Conservation (phyloP, 2,888 invertebrate genomes). For the Volucella zonaria region DNA sequence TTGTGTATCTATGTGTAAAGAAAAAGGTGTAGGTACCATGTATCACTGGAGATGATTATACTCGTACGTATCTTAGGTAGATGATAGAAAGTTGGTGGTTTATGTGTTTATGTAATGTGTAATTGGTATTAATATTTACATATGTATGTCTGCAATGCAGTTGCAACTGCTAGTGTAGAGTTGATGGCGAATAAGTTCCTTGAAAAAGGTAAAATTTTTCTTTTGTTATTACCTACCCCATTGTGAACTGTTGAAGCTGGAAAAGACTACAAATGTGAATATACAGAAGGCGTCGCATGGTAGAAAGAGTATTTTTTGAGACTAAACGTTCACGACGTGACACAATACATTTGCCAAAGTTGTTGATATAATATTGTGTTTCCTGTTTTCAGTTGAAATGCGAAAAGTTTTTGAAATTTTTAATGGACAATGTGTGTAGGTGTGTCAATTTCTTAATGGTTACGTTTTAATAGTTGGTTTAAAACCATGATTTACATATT, state of each 20-base stretch:
- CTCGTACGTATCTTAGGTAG: conserved; percentile 21
- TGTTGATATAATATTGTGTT: too few species aligned
- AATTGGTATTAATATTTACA: conserved; percentile 34
- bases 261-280: too few species aligned
- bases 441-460: too few species aligned
- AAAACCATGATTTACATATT: too few species aligned
- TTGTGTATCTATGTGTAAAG: not conserved
- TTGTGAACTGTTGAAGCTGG: not conserved
- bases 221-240: not conserved
- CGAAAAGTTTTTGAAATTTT: too few species aligned
- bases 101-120: not conserved
- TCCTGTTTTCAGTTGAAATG: too few species aligned
- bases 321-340: too few species aligned
- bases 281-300: too few species aligned
- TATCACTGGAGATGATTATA: not conserved
- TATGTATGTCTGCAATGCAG: conserved; percentile 39
- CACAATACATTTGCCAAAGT: too few species aligned
- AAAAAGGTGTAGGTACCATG: conserved; percentile 3
- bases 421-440: too few species aligned
- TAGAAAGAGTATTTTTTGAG: too few species aligned
- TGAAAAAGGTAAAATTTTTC: not conserved
- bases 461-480: too few species aligned
- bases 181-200: not conserved
- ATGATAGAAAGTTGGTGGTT: not conserved
- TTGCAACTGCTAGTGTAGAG: conserved; percentile 1